A percentile compares a stretch with the other conserved stretches of the same genome.
Conservation (phyloP, 2,113 vertebrate genomes). For the Nyctereutes procyonoides region DNA sequence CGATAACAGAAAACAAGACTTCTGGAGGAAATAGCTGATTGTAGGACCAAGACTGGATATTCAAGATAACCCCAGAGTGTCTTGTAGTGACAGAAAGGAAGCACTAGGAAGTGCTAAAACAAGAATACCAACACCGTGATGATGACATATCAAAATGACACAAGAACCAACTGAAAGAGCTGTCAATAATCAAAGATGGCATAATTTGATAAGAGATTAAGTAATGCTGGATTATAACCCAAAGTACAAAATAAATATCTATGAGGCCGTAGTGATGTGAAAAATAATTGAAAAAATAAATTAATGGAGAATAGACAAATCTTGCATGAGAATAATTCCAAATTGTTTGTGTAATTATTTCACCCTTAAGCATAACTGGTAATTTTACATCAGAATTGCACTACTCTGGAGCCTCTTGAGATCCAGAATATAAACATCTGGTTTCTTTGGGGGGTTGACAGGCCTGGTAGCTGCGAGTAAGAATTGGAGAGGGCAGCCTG, state of each 20-base stretch:
- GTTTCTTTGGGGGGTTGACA: background rate
- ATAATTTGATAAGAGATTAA: background rate
- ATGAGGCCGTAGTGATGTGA: background rate
- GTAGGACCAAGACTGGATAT: background rate
- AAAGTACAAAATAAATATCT: background rate
- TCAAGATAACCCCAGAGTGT: background rate
- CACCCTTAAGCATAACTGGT: background rate
- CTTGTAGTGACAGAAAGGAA: background rate
- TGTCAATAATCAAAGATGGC: background rate
- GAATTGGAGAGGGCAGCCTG: background rate
- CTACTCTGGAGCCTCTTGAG: background rate
- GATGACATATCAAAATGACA: background rate
- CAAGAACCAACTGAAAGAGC: background rate
- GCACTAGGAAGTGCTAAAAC: background rate
- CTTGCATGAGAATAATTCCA: background rate
- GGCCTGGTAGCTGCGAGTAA: background rate
- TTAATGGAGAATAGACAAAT: background rate
- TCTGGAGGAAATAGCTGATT: background rate
- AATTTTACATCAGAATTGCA: background rate
- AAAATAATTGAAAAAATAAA: background rate
- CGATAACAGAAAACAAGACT: background rate
- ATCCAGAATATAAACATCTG: background rate
- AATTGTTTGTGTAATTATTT: background rate
- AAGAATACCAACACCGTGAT: no score
- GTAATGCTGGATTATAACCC: background rate